phyloP scores from a whole-genome alignment of 2,797 vertebrate genomes.

The Poeciliopsis presidionis region DNA sequence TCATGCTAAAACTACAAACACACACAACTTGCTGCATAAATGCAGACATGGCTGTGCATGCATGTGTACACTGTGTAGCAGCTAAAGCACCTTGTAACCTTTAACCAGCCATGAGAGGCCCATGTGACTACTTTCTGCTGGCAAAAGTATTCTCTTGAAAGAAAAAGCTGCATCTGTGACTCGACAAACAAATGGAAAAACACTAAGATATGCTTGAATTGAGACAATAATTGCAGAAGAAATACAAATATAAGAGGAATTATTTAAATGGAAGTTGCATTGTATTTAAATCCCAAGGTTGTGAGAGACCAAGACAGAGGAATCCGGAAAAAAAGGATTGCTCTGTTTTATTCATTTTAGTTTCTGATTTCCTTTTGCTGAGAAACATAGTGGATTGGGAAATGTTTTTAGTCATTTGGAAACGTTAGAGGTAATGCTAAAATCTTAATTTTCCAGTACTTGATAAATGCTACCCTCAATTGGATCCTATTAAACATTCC shows the following conservation, averaged over 20 bases:
- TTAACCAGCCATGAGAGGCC: conserved; percentile 61
- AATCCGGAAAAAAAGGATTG: neutral
- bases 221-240: neutral
- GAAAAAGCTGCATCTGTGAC: conserved; percentile 56
- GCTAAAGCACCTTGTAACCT: conserved; percentile 46
- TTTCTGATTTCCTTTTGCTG: neutral
- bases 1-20: conserved; percentile 53
- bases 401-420: neutral
- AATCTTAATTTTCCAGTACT: neutral
- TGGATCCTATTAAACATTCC: neutral
- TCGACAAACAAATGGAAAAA: conserved; percentile 10
- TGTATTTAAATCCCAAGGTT: neutral
- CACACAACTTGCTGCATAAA: conserved; percentile 31
- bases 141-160: conserved; percentile 45
- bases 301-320: neutral
- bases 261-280: neutral
- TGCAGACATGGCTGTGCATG: conserved; percentile 37
- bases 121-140: conserved; percentile 65
- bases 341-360: neutral
- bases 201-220: conserved; percentile 33
- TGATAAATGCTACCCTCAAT: neutral
- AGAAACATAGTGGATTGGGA: neutral
- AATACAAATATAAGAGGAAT: neutral
- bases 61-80: conserved; percentile 14
- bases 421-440: neutral